Evolutionary conservation across 2,113 vertebrate genomes (phyloP), one percentile per base, ranked within the genome.

Genomic region (Dendropsophus ebraccatus): DNA sequence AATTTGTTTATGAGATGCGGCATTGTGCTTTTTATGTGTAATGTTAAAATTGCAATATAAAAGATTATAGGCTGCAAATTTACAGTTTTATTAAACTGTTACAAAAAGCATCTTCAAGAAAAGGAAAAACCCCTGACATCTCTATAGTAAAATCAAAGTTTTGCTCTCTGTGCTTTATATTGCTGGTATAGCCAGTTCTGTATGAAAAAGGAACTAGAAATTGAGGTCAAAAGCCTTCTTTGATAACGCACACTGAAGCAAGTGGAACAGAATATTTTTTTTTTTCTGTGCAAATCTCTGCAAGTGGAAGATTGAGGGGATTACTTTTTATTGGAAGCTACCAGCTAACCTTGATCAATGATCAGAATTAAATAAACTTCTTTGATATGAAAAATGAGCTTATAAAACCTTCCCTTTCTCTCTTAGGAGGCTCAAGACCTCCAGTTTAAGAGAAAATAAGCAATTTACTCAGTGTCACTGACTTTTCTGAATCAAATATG

Each of bases 321-420:
- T 80, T 86, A 86, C 76, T 79, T 86, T 86, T 86, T 86, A 86
- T 80, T 86, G 76, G 84, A 78, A 85, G 35, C 56, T 86, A 80
- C 84, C 56, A 65, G 75, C 49, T 72, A 80, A 69, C 76, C 76
- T 86, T 80, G 62, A 86, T 86, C 84, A 86, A 80, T 86, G 76
- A 72, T 56, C 65, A 58, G 75, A 80, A 86, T 80, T 58, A 85
- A 85, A 85, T 85, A 79, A 85, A 85, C 60, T 56, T 75, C 75
- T 70, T 60, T 70, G 62, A 86, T 86, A 86, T 86, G 76, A 86
- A 80, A 80, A 86, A 80, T 72, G 62, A 86, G 62, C 76, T 86
- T 86, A 80, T 86, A 50, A 86, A 75, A 58, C 79, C 60, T 58
- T 52, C 37, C 84, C 50, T 70, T 62, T 58, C 65, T 60, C 50